Evolutionary conservation across 2,113 vertebrate species (phyloP), one percentile per base, ranked within the genome.

Genomic region (Forbesichthys agassizii): DNA sequence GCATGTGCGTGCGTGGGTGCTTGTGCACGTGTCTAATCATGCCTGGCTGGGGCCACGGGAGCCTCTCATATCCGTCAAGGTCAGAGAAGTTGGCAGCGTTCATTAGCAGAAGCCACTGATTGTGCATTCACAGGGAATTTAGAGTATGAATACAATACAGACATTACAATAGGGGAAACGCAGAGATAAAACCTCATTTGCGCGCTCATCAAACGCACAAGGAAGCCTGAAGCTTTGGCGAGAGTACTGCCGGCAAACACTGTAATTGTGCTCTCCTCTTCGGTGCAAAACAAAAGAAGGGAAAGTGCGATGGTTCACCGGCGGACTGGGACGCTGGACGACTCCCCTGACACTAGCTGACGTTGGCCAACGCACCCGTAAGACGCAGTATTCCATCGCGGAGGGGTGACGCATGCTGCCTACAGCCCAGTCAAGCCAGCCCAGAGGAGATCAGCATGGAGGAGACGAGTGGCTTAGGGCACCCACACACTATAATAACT

Each of bases 61-160:
- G 66, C 71, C 65, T 62, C 59, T 80, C 80, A 75, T 84, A 80
- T 79, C 72, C 69, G 78, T 81, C 89, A 87, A 89, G 87, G 89
- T 88, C 87, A 87, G 71, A 78, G 70, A 56, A 75, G 72, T 73
- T 75, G 77, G 86, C 83, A 70, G 81, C 74, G 76, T 83, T 88
- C 80, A 84, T 87, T 84, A 80, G 70, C 48, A 10, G 2, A 4
- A 74, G 74, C 80, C 72, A 48, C 70, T 71, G 85, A 84, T 86
- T 78, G 77, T 68, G 78, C 69, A 76, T 81, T 86, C 76, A 68
- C 63, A 49, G 42, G 11, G 73, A 86, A 87, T 86, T 69, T 61
- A 78, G 56, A 79, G 66, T 77, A 60, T 48, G 51, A 58, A 77
- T 52, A 73, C 78, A 85, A 77, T 77, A 66, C 73, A 69, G 76